Evolutionary conservation across 2,888 invertebrate genomes (phyloP).

Genomic region (Hirudinaria manillensis): DNA sequence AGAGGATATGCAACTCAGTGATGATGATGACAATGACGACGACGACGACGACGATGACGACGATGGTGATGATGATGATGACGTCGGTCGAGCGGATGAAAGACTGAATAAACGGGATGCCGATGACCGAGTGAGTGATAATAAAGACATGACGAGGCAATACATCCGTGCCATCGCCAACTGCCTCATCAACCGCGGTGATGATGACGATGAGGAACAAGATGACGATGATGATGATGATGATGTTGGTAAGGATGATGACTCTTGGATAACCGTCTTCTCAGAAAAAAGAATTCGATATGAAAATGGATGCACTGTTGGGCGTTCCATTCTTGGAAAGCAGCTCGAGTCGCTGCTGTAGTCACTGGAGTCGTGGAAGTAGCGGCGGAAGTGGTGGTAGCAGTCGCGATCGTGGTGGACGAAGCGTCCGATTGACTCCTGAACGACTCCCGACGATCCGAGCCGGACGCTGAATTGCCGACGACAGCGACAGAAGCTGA

Average conservation of each 20-base stretch:
- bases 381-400: too few species aligned
- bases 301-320: too few species aligned
- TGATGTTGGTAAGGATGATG: constrained; percentile 24
- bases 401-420: too few species aligned
- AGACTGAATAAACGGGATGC: constrained; percentile 21
- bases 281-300: too few species aligned
- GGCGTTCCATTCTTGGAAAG: too few species aligned
- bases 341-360: too few species aligned
- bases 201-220: constrained; percentile 29
- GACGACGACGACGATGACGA: constrained; percentile 2
- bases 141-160: constrained; percentile 27
- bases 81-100: neutral
- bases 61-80: neutral
- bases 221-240: constrained; percentile 30
- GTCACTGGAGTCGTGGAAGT: too few species aligned
- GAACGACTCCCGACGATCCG: too few species aligned
- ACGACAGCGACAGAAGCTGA: too few species aligned
- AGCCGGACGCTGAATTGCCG: too few species aligned
- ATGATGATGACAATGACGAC: constrained; percentile 24
- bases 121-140: constrained; percentile 25
- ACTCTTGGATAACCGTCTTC: neutral
- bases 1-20: neutral
- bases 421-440: too few species aligned
- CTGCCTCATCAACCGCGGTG: neutral
- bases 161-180: too few species aligned